Conservation (phyloP, 2,888 invertebrate genomes). For the Tuta absoluta region DNA sequence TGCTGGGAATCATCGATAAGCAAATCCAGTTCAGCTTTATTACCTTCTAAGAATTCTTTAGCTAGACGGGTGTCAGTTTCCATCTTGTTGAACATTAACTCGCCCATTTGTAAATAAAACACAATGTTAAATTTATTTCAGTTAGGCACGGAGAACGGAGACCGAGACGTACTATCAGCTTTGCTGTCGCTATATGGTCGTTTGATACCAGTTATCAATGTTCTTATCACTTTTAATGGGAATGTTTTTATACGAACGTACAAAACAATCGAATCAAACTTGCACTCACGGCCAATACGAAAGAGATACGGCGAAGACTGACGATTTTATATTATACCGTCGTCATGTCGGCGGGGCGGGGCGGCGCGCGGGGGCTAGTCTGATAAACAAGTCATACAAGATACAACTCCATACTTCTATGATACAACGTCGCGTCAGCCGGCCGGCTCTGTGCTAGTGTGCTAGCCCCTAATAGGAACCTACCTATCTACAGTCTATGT, state of each 20-base stretch:
- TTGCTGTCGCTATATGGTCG: background rate
- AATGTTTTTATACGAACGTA: background rate
- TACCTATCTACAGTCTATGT: too few relatives aligned
- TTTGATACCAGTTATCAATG: background rate
- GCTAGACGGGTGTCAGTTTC: slow-evolving; percentile 2
- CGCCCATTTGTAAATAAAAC: slow-evolving; percentile 6
- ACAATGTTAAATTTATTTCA: background rate
- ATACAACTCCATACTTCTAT: too few relatives aligned
- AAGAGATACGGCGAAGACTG: background rate
- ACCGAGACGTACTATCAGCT: background rate
- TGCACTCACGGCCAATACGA: background rate
- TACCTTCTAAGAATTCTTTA: background rate
- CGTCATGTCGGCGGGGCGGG: background rate
- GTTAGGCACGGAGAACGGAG: background rate
- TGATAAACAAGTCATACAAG: slow-evolving; percentile 3
- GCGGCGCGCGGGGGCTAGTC: background rate
- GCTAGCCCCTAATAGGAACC: background rate
- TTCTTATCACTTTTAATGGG: slow-evolving; percentile 1
- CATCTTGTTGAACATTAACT: slow-evolving; percentile 17
- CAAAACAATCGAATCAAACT: background rate
- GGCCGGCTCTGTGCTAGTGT: background rate
- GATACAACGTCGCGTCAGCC: background rate
- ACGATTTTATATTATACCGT: background rate
- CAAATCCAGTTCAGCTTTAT: background rate
- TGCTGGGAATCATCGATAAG: background rate